Base-by-base conservation (phyloP, 2,113 vertebrate genomes). In the Syrmaticus mikado region DNA sequence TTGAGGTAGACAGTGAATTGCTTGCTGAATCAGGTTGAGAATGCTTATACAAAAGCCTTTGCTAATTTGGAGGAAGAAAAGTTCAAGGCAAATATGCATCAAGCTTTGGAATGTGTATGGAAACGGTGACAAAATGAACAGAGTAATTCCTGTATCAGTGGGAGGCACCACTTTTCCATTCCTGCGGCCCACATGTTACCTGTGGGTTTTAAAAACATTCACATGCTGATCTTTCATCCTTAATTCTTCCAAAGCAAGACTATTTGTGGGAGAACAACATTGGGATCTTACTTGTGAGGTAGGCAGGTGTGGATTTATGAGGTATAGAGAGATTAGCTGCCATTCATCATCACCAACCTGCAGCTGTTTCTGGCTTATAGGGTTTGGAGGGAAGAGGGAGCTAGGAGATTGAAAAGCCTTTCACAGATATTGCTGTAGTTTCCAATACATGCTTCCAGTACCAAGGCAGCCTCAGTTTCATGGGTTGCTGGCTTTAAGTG, bases 1-100 rank as follows among this genome's bases (percentile, higher is more conserved):
- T 82, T 87, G 87, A 94, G 36, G 64, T 82, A 83, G 43, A 19
- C n/a, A 6, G 34, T 34, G 87, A 92, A 91, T 84, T 84, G 60
- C 53, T 40, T 8, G 1, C 66, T 92, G 84, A 93, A 87, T 84
- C 70, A 78, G 45, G 40, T 36, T 82, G 43, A 80, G 36, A 88
- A 85, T 21, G 11, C 41, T 84, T 84, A 60, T 78, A 41, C 25
- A 64, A 48, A 71, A 72, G 75, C 28, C 3, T 74, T 84, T 50
- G n/a, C 34, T 87, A 68, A 78, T 72, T 75, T 71, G 32, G 19
- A 4, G 3, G 52, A 74, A 18, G 65, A 82, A 30, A 60, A 89
- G n/a, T 89, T 90, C n/a, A n/a, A 38, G 19, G 27, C 10, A 86
- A 77, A 78, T 67, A 58, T 8, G 17, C 86, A 13, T 11, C 24